Conservation (phyloP, 92 coral and sea anemone species). For the Siderastrea radians region DNA sequence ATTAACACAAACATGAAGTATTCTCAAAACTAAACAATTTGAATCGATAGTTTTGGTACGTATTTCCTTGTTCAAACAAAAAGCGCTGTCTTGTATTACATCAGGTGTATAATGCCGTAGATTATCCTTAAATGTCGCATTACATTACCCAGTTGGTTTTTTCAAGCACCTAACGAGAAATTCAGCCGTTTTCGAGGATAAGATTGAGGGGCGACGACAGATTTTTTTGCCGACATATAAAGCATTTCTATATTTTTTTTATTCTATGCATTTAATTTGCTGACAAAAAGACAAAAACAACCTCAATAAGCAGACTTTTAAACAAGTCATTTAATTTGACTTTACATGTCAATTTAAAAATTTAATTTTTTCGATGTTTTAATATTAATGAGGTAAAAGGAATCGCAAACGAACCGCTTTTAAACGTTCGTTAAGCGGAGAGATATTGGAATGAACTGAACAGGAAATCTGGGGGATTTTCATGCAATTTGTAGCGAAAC, state of each 20-base stretch:
- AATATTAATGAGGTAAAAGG: not conserved
- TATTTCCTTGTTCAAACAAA: conserved; percentile 12
- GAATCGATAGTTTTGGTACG: conserved; percentile 12
- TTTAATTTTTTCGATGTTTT: not conserved
- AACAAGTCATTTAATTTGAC: conserved; percentile 34
- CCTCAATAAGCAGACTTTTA: conserved; percentile 13
- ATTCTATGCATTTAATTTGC: conserved; percentile 1
- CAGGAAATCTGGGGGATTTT: no score
- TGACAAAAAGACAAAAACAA: not conserved
- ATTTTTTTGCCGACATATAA: not conserved
- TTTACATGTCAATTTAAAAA: conserved; percentile 13
- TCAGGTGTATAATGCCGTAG: conserved; percentile 3
- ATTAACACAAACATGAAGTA: conserved; percentile 16
- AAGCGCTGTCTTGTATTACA: not conserved
- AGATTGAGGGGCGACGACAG: not conserved
- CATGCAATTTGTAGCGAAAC: no score
- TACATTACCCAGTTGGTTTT: not conserved
- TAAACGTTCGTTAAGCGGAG: no score
- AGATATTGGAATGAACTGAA: no score
- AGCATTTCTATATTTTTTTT: not conserved
- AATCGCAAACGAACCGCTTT: not conserved
- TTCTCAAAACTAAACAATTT: conserved; percentile 17
- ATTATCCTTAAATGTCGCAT: not conserved
- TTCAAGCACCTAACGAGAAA: not conserved
- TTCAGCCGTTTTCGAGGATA: not conserved